Base-by-base conservation (phyloP, 2,113 vertebrate genomes). In the Lutjanus erythropterus region DNA sequence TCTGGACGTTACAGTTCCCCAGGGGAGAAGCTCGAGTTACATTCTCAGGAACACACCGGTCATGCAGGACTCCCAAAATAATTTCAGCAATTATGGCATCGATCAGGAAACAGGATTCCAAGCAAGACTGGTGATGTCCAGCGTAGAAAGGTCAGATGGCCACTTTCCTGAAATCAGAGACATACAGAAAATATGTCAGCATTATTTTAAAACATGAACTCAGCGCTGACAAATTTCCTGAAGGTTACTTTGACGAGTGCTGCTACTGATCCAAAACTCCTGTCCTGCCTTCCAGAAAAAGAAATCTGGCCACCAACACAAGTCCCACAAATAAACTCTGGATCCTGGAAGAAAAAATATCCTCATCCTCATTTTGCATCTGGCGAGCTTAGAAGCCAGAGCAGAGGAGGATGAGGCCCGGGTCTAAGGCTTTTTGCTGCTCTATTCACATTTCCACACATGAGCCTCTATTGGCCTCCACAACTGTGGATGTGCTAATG, bases 401-500 rank as follows among this genome's bases (percentile, higher is more conserved):
- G 37, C 46, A 71, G n/a, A 73, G 66, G 71, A 75, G 76, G 69
- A 85, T 71, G 64, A 79, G 49, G 74, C 55, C 56, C 29, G 15
- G 29, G 8, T 87, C 72, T 42, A 21, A 75, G 42, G 75, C 15
- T 55, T 75, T 81, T 49, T 61, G 79, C 78, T 87, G 56, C 59
- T 79, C 75, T 79, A 70, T 82, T 78, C 80, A 81, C 86, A 85
- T 78, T 88, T 90, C 81, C 76, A 85, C 76, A 78, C 46, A 59
- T 66, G 71, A 83, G 79, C 46, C 79, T 75, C 71, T 65, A 72
- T 72, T 84, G 86, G 91, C 84, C 75, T 89, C 74, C 21, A 16
- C 75, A 66, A 21, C 78, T 91, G 73, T 89, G 84, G 83, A 93
- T 85, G 87, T 91, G 90, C 84, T 95, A 95, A 95, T 94, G 91